These are phyloP conservation scores for Zaprionus taronus DNA, from an alignment of 1,140 invertebrate genomes.

Conservation along the genomic window DNA sequence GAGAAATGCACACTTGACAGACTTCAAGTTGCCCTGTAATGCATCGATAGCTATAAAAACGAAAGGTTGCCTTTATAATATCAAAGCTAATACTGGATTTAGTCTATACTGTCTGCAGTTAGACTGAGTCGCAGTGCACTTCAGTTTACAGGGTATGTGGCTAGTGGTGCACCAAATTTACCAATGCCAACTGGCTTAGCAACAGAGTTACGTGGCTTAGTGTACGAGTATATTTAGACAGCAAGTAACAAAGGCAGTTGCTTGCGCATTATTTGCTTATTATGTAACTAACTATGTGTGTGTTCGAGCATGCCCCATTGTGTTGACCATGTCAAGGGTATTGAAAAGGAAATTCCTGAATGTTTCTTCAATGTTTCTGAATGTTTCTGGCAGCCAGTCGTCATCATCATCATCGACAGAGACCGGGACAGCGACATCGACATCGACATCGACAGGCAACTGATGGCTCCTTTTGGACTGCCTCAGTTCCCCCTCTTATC, in stretches of 20 bases:
- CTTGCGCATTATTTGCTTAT: background rate
- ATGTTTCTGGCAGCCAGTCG: conserved; percentile 49
- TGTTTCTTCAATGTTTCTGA: conserved; percentile 43
- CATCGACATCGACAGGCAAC: conserved; percentile 40
- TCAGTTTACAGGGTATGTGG: background rate
- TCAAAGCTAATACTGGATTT: background rate
- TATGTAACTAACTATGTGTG: background rate
- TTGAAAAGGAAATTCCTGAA: conserved; percentile 45
- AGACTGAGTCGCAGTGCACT: background rate
- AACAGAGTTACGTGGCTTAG: background rate
- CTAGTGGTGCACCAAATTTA: background rate
- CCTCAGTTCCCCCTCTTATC: background rate
- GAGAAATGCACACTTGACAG: background rate
- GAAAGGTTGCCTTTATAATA: background rate
- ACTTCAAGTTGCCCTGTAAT: background rate
- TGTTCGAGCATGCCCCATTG: background rate
- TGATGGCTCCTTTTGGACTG: conserved; percentile 30
- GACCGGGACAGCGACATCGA: conserved; percentile 28
- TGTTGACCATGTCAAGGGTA: conserved; percentile 3
- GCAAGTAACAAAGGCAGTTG: background rate
- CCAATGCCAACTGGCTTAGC: background rate
- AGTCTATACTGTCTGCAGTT: background rate
- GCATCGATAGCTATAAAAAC: background rate
- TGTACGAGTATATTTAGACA: background rate
- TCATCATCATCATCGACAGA: conserved; percentile 25